phyloP scores from a whole-genome alignment of 1,140 invertebrate species.

The Cherax quadricarinatus region DNA sequence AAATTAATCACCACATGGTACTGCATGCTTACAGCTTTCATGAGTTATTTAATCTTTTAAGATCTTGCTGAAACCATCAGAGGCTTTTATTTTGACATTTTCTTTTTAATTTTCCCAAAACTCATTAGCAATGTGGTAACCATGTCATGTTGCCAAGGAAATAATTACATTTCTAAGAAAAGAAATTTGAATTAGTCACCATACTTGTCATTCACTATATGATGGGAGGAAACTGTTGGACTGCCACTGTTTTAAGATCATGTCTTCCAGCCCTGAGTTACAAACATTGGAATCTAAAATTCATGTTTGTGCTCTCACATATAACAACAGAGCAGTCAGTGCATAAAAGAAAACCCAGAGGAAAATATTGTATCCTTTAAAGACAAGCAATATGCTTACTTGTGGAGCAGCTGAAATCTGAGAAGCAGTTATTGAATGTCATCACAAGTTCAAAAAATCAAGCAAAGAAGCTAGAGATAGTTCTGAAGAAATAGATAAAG shows the following conservation, averaged over 20 bases:
- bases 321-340: constrained; percentile 37
- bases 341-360: constrained; percentile 26
- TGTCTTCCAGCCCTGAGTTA: constrained; percentile 23
- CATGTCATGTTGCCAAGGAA: too few relatives aligned
- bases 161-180: too few relatives aligned
- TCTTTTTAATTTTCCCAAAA: too few relatives aligned
- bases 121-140: too few relatives aligned
- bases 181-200: too few relatives aligned
- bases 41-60: too few relatives aligned
- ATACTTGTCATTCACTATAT: background rate
- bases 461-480: constrained; percentile 20
- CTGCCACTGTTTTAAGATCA: constrained; percentile 16
- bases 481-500: constrained; percentile 50
- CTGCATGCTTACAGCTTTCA: too few relatives aligned
- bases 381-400: constrained; percentile 32
- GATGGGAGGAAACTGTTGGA: background rate
- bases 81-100: too few relatives aligned
- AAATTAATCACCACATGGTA: too few relatives aligned
- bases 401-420: background rate
- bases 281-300: constrained; percentile 41
- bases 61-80: too few relatives aligned
- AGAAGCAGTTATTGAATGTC: background rate
- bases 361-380: constrained; percentile 5
- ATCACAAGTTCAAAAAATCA: background rate
- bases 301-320: constrained; percentile 28